Conservation (phyloP, 2,113 vertebrate genomes). For the Eira barbara region DNA sequence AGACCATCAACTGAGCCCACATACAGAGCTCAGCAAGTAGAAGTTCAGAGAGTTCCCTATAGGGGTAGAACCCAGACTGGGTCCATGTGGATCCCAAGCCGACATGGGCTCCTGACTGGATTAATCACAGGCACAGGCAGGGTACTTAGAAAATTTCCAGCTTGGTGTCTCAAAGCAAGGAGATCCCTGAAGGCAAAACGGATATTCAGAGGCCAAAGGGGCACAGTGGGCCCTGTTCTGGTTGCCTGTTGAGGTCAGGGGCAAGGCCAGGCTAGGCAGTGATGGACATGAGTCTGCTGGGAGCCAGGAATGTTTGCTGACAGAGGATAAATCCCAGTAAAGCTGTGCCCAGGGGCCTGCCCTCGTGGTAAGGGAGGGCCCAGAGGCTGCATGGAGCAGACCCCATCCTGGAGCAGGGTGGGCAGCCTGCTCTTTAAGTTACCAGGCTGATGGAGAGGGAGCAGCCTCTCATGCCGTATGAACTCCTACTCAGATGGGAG, state of each 20-base stretch:
- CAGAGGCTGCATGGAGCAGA: too few species aligned
- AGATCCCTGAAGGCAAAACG: neutral
- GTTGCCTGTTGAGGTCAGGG: neutral
- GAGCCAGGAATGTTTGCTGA: neutral
- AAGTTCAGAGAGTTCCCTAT: neutral
- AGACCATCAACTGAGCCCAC: neutral
- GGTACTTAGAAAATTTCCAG: neutral
- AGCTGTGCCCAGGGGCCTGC: neutral
- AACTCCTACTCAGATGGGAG: neutral
- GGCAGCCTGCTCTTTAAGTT: neutral
- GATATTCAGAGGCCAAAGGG: neutral
- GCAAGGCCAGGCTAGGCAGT: too few species aligned
- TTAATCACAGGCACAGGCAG: rapidly evolving
- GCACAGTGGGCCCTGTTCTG: rapidly evolving
- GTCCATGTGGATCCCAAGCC: too few species aligned
- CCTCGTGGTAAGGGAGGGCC: neutral
- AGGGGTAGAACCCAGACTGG: neutral
- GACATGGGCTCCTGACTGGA: rapidly evolving
- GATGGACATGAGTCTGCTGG: rapidly evolving
- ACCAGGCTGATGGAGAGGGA: neutral
- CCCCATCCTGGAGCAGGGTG: neutral
- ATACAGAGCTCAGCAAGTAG: neutral
- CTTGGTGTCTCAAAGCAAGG: neutral
- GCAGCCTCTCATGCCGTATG: neutral
- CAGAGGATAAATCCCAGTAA: neutral